These are phyloP conservation scores for Lophochroa leadbeateri DNA, from an alignment of 2,113 vertebrate genomes.

Conservation along the genomic window DNA sequence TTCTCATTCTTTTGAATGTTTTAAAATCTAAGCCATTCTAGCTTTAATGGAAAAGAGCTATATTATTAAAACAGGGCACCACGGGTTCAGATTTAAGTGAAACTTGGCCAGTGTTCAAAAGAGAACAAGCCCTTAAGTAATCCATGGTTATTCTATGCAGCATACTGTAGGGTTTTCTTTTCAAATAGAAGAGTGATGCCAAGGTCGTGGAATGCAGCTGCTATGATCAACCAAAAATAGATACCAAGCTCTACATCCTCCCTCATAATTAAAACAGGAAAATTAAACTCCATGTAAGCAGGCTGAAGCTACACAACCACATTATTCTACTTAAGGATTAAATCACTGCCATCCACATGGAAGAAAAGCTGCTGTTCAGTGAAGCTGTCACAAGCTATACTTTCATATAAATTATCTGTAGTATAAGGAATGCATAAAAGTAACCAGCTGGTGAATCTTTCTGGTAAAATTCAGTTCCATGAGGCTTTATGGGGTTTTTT, in stretches of 20 bases:
- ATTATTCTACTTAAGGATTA: background rate
- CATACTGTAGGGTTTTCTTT: background rate
- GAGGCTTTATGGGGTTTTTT: accelerated
- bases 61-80: background rate
- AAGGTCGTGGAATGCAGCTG: conserved; percentile 51
- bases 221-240: conserved; percentile 51
- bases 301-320: background rate
- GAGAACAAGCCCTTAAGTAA: conserved; percentile 6
- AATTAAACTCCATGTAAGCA: conserved; percentile 18
- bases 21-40: background rate
- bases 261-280: conserved; percentile 41
- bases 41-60: background rate
- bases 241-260: conserved; percentile 36
- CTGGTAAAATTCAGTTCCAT: background rate
- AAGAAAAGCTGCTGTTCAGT: background rate
- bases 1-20: background rate
- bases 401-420: background rate
- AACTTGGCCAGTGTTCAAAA: conserved; percentile 9
- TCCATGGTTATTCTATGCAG: background rate
- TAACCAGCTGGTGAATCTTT: background rate
- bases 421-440: background rate
- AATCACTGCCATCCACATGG: background rate
- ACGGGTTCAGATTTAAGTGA: background rate
- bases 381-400: background rate
- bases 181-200: conserved; percentile 23